phyloP scores from a whole-genome alignment of 1,140 invertebrate genomes.

The Nylanderia fulva region DNA sequence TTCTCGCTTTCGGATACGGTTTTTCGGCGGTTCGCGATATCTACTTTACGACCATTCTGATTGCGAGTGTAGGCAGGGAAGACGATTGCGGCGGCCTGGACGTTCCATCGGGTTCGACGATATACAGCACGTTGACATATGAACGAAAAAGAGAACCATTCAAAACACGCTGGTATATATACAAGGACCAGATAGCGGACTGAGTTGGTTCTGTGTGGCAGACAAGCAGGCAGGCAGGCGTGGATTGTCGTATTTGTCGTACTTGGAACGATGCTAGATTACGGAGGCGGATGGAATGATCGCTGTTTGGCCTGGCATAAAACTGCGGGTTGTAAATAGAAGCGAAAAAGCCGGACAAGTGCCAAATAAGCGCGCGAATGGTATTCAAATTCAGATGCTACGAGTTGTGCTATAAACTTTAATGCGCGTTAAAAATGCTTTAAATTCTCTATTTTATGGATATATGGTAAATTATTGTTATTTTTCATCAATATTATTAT shows the following conservation, averaged over 20 bases:
- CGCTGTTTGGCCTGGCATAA: constrained; percentile 33
- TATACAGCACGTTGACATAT: constrained; percentile 61
- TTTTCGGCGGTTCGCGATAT: constrained; percentile 72
- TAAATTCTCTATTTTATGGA: constrained; percentile 13
- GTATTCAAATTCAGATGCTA: constrained; percentile 12
- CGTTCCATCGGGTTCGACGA: constrained; percentile 64
- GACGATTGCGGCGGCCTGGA: constrained; percentile 58
- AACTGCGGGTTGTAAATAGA: constrained; percentile 59
- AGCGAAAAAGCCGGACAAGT: constrained; percentile 22
- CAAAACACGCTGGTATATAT: constrained; percentile 62
- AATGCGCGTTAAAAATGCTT: neutral
- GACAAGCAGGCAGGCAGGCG: constrained; percentile 40
- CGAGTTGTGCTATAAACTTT: constrained; percentile 12
- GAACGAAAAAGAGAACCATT: constrained; percentile 67
- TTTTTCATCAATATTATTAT: neutral
- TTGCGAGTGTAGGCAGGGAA: constrained; percentile 64
- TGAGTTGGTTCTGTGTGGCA: constrained; percentile 59
- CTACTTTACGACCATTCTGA: constrained; percentile 75
- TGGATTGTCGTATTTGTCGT: constrained; percentile 66
- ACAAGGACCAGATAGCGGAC: constrained; percentile 55
- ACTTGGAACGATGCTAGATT: constrained; percentile 61
- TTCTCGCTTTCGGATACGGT: constrained; percentile 71
- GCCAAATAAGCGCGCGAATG: constrained; percentile 46
- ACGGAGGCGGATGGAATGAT: constrained; percentile 59
- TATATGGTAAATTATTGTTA: neutral